A percentile compares a stretch with the other conserved stretches of the same genome.
Evolutionary conservation across 2,113 vertebrate genomes (phyloP).

Genomic region (Gallinago undulata): DNA sequence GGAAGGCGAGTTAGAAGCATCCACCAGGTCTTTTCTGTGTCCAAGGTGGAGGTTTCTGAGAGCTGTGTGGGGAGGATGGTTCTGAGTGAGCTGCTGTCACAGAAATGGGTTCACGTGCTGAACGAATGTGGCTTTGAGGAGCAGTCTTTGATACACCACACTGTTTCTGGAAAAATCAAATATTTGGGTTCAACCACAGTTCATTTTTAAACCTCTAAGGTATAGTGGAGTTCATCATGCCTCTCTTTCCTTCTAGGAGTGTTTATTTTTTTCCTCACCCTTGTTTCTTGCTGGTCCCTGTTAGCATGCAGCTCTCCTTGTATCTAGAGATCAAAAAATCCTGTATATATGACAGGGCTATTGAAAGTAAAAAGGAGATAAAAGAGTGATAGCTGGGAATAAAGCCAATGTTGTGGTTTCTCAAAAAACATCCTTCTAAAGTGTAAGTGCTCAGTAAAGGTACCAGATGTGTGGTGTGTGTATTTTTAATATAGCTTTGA

Average conservation of each 20-base stretch:
- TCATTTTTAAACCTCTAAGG: slow-evolving; percentile 51
- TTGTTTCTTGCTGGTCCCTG: slow-evolving; percentile 36
- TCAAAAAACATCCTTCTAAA: slow-evolving; percentile 49
- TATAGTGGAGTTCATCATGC: background rate
- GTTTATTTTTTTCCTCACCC: slow-evolving; percentile 14
- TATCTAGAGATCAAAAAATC: slow-evolving; percentile 60
- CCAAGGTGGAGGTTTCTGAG: background rate
- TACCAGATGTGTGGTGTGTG: slow-evolving; percentile 33
- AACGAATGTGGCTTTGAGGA: background rate
- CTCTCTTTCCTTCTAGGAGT: slow-evolving; percentile 48
- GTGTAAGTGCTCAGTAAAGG: slow-evolving; percentile 18
- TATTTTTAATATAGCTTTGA: slow-evolving; percentile 28
- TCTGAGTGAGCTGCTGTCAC: background rate
- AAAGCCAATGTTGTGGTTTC: slow-evolving; percentile 38
- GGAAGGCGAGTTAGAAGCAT: background rate
- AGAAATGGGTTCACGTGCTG: background rate
- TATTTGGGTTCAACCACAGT: slow-evolving; percentile 62
- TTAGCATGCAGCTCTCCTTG: slow-evolving; percentile 37
- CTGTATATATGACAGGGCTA: background rate
- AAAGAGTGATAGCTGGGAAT: slow-evolving; percentile 60
- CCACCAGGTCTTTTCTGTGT: background rate
- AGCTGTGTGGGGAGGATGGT: background rate
- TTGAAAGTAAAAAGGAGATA: slow-evolving; percentile 45
- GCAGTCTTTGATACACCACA: background rate
- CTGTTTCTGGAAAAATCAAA: slow-evolving; percentile 55